Conservation (phyloP, 2,888 invertebrate genomes). For the Drosophila yooni region DNA sequence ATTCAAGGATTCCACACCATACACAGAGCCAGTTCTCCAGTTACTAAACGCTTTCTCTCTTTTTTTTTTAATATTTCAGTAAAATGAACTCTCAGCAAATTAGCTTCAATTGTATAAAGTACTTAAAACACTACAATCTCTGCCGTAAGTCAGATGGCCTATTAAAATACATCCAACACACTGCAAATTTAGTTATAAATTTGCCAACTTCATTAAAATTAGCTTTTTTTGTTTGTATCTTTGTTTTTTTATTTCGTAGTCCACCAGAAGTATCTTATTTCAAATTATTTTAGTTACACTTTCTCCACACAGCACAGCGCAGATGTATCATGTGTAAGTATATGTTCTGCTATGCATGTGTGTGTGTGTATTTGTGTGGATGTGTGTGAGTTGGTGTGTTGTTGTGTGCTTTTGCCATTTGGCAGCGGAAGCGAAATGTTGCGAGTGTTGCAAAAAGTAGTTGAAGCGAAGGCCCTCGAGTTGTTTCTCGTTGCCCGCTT, state of each 20-base stretch:
- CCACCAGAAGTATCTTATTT: constrained; percentile 60
- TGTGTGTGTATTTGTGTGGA: constrained; percentile 21
- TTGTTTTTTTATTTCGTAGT: constrained; percentile 12
- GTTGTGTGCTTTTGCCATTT: constrained; percentile 67
- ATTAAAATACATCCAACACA: constrained; percentile 2
- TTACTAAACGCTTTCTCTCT: too few relatives aligned
- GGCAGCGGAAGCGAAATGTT: constrained; percentile 66
- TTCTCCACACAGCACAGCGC: constrained; percentile 22
- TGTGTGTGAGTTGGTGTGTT: constrained; percentile 34
- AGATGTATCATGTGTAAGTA: constrained; percentile 33
- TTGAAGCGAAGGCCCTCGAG: constrained; percentile 75
- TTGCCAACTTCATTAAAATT: constrained; percentile 36
- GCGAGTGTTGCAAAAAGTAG: constrained; percentile 56
- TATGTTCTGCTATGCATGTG: constrained; percentile 3
- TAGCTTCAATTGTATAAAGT: not conserved
- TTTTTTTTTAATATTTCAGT: too few relatives aligned
- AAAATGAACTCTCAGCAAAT: not conserved
- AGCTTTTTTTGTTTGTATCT: constrained; percentile 14
- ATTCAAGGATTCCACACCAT: not conserved
- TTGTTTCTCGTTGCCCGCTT: constrained; percentile 71
- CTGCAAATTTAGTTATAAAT: constrained; percentile 58
- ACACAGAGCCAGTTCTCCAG: too few relatives aligned
- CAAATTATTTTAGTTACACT: constrained; percentile 66
- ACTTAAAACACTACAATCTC: not conserved
- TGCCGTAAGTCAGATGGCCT: not conserved